Base-by-base conservation (phyloP, 1,140 invertebrate genomes). In the Drosophila mauritiana region DNA sequence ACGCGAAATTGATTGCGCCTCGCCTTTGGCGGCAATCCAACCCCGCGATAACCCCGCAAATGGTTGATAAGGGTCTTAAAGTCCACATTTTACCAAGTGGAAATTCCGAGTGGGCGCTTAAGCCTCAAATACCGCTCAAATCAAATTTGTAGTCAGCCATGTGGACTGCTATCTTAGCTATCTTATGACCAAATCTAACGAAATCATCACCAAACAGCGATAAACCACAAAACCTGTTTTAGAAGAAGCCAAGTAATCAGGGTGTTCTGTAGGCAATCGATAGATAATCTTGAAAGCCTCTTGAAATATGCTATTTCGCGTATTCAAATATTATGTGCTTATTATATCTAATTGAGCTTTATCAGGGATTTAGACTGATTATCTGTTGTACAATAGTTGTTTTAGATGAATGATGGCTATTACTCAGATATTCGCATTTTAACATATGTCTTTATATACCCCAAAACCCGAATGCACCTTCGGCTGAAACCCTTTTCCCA, bases 11-110 rank as follows among this genome's bases (percentile, higher is more conserved):
- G 56, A 73, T 73, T 73, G 40, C 56, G 55, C 63, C 36, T 74
- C 10, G 57, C 40, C 54, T 74, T 75, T 75, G 73, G 70, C 73
- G 69, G 72, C 59, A 63, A 49, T 53, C 49, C 69, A 74, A 62
- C 27, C 67, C 43, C 20, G 43, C 49, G 70, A 74, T 74, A 73
- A 61, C 69, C 69, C 53, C 63, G 37, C 39, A 42, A 40, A 22
- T 15, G 13, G 17, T 51, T 52, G 69, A 73, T 73, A 73, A 73
- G 54, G 17, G 46, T 36, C 61, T 61, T 51, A 68, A 68, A 68
- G 45, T 45, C 55, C 27, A 61, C 10, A 25, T 45, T 45, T 7
- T 5, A 20, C 17, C 36, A 61, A 64, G 31, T 25, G 37, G 25
- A 36, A 43, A 22, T 15, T 27, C 54, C 31, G 7, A 8, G 13